Evolutionary conservation across 2,797 vertebrate species (phyloP), one percentile per base, ranked within the genome.

Genomic region (Acipenser transmontanus): DNA sequence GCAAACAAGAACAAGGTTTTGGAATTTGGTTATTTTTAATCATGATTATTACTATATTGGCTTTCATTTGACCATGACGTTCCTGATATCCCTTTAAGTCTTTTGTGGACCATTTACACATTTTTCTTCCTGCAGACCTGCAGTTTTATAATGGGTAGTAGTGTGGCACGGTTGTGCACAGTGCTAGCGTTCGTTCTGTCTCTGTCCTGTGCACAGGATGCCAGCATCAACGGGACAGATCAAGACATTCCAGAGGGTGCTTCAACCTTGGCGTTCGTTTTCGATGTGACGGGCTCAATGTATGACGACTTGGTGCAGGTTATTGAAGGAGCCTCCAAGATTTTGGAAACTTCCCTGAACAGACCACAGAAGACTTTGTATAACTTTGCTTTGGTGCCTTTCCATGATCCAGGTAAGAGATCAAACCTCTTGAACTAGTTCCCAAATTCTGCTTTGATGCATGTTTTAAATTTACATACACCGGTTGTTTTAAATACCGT

Each of bases 201-300:
- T 20, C 69, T 86, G 1, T 76, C 78, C 68, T 70, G 72, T 47
- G 82, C 83, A 47, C 90, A 79, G 59, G 88, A 87, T 65, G 7
- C 82, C 7, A 72, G 56, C 47, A 63, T 76, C 20, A 75, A 65
- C 17, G 70, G 64, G 69, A 8, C 69, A 0, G 73, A 78, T 54
- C 74, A 90, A 72, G 88, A 85, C 17, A 89, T 93, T 74, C 94
- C 95, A 2, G 93, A 97, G 77, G 96, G 95, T 51, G 95, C 96
- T 56, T 98, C 97, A 66, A 98, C 96, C 47, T 82, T 99, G 81
- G 93, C 95, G 0, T 99, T 99, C 79, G 96, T 98, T 17, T 99
- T 99, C 68, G 97, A 99, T 71, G 96, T 99, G 61, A 98, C 97
- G 56, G 97, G 97, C 49, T 99, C 97, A 79, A 98, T 99, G 96